Base-by-base conservation (phyloP, 2,797 vertebrate genomes). In the Phoebastria nigripes region DNA sequence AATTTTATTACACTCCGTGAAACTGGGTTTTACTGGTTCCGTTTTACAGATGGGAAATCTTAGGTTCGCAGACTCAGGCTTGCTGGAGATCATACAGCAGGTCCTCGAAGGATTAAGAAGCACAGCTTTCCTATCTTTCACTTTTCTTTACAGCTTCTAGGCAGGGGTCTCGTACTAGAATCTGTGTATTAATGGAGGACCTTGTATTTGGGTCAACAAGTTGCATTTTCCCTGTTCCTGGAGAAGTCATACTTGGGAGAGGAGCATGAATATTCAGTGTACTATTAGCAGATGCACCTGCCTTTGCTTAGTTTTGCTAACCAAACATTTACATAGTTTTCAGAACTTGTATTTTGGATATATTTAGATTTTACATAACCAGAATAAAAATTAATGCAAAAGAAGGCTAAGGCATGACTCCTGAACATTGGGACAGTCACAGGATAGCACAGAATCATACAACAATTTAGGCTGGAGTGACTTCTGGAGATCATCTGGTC, bases 251-350 rank as follows among this genome's bases (percentile, higher is more conserved):
- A 4, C 51, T 31, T 55, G 26, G 84, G 29, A 90, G 33, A 74
- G n/a, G 49, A 78, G 21, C 15, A 5, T 71, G 42, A 71, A 69
- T 61, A 26, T 71, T 80, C 87, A 42, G 47, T 47, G 15, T 46
- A 25, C 18, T 54, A 20, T 35, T 35, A 78, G 52, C 70, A 87
- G 69, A 46, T n/a, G 4, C 78, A 67, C 71, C 55, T 89, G 78
- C 73, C 55, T 80, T 55, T 49, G 42, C 84, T 89, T 85, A 26
- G 63, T 66, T 85, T 85, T 87, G 65, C 88, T 86, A 81, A 67
- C 52, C 31, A 62, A 67, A 93, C 35, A 17, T 81, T 87, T 72
- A 47, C 61, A 18, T 18, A 29, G 59, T 52, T 92, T 66, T 76
- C 67, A 70, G 37, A 87, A 79, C 35, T 76, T 22, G 15, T 71